A percentile compares a stretch with the other conserved stretches of the same genome.
phyloP scores from a whole-genome alignment of 2,888 invertebrate genomes.

The Caenorhabditis sp. region DNA sequence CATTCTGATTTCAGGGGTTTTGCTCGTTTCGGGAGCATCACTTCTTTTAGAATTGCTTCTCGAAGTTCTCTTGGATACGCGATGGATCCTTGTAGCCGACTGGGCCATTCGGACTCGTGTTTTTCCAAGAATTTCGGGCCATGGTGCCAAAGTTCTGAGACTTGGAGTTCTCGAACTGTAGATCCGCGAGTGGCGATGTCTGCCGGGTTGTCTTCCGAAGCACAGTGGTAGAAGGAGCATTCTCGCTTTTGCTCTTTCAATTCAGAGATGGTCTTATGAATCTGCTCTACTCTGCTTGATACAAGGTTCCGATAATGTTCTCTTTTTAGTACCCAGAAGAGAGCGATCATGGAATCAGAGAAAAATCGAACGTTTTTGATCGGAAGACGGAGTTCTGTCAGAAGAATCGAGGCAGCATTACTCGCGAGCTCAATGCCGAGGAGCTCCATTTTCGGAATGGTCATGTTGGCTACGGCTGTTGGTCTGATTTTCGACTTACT shows the following conservation, averaged over 20 bases:
- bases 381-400: background rate
- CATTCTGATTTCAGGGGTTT: too few relatives aligned
- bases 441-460: slow-evolving; percentile 26
- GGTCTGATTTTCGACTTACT: slow-evolving; percentile 14
- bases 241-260: background rate
- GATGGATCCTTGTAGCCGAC: background rate
- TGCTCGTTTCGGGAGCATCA: too few relatives aligned
- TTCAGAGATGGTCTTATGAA: background rate
- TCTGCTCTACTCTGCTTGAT: background rate
- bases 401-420: background rate
- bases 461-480: background rate
- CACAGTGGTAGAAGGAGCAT: slow-evolving; percentile 65
- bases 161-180: slow-evolving; percentile 38
- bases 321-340: slow-evolving; percentile 8
- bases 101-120: slow-evolving; percentile 11
- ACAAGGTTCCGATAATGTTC: background rate
- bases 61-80: slow-evolving; percentile 5
- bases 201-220: slow-evolving; percentile 78
- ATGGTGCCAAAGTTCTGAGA: slow-evolving; percentile 5
- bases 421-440: background rate
- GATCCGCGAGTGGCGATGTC: slow-evolving; percentile 76
- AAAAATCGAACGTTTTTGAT: background rate
- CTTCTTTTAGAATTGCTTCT: background rate
- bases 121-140: slow-evolving; percentile 31
- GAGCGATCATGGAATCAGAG: background rate